Evolutionary conservation across 2,888 invertebrate species (phyloP).

Genomic region (Monochamus alternatus): DNA sequence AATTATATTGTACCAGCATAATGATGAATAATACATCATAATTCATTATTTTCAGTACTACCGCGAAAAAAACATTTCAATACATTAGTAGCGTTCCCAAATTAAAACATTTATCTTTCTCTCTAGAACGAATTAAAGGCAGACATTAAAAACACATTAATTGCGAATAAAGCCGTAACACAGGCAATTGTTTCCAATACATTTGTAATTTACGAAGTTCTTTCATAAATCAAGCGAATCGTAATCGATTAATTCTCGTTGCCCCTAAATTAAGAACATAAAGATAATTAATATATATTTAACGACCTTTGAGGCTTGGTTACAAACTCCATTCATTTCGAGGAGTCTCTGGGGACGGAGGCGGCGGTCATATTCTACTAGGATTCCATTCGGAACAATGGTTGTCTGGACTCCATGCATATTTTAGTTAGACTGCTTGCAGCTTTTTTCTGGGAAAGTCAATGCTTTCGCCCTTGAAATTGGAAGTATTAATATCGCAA

Average conservation of each 20-base stretch:
- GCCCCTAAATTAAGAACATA: background rate
- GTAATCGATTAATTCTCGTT: background rate
- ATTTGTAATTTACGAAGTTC: background rate
- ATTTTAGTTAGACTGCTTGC: background rate
- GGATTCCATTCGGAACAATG: background rate
- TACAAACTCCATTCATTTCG: background rate
- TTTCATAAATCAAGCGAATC: conserved; percentile 2
- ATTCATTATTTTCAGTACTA: too few species aligned
- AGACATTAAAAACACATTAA: conserved; percentile 6
- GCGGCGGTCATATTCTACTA: background rate
- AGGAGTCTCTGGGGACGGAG: background rate
- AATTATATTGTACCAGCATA: too few species aligned
- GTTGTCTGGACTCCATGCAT: background rate
- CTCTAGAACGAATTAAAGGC: background rate
- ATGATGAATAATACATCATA: too few species aligned
- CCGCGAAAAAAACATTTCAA: too few species aligned
- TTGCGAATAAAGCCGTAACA: background rate
- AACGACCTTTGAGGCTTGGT: background rate
- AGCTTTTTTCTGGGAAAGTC: too few species aligned
- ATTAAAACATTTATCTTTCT: background rate
- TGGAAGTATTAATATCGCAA: too few species aligned
- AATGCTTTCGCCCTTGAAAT: too few species aligned
- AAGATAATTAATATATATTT: conserved; percentile 9
- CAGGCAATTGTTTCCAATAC: background rate
- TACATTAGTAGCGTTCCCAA: too few species aligned